These are phyloP conservation scores for Laupala kohalensis DNA, from an alignment of 1,140 invertebrate genomes.

Conservation along the genomic window DNA sequence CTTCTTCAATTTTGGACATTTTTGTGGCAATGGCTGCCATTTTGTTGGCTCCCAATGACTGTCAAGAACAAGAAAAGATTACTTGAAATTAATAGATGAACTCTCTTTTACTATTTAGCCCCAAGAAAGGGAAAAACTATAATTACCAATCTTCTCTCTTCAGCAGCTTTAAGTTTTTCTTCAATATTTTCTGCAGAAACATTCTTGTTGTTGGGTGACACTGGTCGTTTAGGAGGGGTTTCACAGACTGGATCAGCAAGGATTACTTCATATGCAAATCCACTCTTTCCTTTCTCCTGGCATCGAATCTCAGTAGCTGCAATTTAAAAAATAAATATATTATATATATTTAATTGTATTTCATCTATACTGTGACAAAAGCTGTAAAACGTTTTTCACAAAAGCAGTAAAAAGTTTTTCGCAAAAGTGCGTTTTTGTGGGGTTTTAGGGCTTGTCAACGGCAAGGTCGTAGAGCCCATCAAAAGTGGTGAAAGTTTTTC, in stretches of 20 bases:
- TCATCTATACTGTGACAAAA: too few relatives aligned
- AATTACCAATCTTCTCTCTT: slow-evolving; percentile 73
- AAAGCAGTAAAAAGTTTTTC: neutral
- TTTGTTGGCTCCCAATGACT: slow-evolving; percentile 73
- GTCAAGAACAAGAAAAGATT: slow-evolving; percentile 13
- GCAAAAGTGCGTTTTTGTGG: too few relatives aligned
- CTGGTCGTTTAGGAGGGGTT: slow-evolving; percentile 43
- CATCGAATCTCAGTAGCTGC: slow-evolving; percentile 76
- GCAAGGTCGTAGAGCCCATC: too few relatives aligned
- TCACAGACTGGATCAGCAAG: slow-evolving; percentile 60
- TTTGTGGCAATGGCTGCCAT: slow-evolving; percentile 67
- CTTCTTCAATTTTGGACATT: slow-evolving; percentile 75
- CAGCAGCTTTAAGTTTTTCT: slow-evolving; percentile 79
- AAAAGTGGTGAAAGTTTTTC: too few relatives aligned
- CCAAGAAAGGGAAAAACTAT: neutral
- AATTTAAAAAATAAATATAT: slow-evolving; percentile 25
- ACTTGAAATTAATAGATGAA: neutral
- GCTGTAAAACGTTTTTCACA: neutral
- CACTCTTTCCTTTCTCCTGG: slow-evolving; percentile 78
- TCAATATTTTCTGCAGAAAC: slow-evolving; percentile 73
- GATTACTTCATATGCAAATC: slow-evolving; percentile 85
- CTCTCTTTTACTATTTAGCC: neutral
- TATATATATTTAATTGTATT: too few relatives aligned
- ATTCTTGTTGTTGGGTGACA: slow-evolving; percentile 42
- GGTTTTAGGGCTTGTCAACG: too few relatives aligned